phyloP scores from a whole-genome alignment of 2,888 invertebrate genomes.

The Neuroscelio doddi region DNA sequence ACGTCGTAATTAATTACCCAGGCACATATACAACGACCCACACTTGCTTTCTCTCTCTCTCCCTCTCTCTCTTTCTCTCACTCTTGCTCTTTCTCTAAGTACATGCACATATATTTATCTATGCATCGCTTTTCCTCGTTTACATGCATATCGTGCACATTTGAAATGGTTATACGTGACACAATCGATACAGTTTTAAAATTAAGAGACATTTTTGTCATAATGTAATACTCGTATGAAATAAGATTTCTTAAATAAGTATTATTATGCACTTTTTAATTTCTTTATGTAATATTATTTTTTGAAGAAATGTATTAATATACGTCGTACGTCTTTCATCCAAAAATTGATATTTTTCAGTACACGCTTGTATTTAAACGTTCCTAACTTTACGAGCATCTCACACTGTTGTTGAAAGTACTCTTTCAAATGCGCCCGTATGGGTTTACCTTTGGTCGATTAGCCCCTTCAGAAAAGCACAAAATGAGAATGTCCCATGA shows the following conservation, averaged over 20 bases:
- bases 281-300: no score
- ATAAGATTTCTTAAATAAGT: no score
- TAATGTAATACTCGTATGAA: no score
- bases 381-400: no score
- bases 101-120: conserved; percentile 18
- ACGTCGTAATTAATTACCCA: conserved; percentile 56
- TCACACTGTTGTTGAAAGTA: no score
- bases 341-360: no score
- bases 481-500: conserved; percentile 4
- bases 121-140: conserved; percentile 44
- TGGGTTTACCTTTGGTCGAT: neutral
- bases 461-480: neutral
- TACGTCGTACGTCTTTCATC: no score
- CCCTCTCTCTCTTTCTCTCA: neutral
- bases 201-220: no score
- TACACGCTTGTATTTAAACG: no score
- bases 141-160: conserved; percentile 44
- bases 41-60: conserved; percentile 14
- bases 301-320: no score
- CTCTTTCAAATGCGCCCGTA: no score
- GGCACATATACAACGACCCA: conserved; percentile 37
- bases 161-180: conserved; percentile 44
- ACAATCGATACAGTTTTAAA: neutral
- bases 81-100: neutral
- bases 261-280: no score